phyloP scores from a whole-genome alignment of 2,113 vertebrate genomes.

The Neoarius graeffei region DNA sequence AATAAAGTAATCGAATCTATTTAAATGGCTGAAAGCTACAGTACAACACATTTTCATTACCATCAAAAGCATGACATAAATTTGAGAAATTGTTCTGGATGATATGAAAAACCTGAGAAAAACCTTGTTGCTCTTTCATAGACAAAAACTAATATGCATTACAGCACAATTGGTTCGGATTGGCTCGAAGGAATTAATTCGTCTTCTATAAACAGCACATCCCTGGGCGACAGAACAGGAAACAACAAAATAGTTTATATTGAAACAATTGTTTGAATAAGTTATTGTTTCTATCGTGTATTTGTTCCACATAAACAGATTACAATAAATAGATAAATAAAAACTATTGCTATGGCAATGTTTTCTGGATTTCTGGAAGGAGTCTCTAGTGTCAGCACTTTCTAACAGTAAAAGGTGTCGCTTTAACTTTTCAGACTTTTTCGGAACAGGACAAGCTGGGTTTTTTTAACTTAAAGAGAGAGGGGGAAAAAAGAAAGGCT shows the following conservation, averaged over 20 bases:
- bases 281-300: not conserved
- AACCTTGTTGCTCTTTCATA: not conserved
- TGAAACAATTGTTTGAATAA: too few relatives aligned
- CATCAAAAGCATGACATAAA: not conserved
- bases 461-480: not conserved
- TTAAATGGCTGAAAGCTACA: not conserved
- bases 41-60: not conserved
- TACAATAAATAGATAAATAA: too few relatives aligned
- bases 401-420: not conserved
- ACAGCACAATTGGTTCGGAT: not conserved
- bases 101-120: not conserved
- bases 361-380: too few relatives aligned
- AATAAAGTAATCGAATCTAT: not conserved
- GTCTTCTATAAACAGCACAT: not conserved
- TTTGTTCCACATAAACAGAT: too few relatives aligned
- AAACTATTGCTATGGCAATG: too few relatives aligned
- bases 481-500: not conserved
- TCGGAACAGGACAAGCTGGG: not conserved
- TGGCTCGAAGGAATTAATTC: not conserved
- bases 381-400: not conserved
- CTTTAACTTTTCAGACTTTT: not conserved
- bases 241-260: not conserved
- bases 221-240: not conserved
- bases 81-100: not conserved
- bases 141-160: not conserved